These are phyloP conservation scores for Prunella fulvescens DNA, from an alignment of 2,113 vertebrate species.

Conservation along the genomic window DNA sequence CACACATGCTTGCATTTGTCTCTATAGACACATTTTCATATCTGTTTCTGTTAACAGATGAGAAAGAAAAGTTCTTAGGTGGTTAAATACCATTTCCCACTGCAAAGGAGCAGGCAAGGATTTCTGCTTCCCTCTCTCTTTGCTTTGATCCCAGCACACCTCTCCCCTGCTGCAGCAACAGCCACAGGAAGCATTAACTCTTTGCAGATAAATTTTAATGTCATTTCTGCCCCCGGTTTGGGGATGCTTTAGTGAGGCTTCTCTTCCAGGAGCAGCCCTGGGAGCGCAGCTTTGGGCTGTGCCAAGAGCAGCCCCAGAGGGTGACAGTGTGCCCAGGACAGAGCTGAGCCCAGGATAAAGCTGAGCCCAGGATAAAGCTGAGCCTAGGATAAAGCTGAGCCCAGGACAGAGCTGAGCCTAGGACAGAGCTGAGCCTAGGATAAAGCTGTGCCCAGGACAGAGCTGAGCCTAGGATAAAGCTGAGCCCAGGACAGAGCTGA, in stretches of 20 bases:
- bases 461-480: too few species aligned
- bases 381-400: too few species aligned
- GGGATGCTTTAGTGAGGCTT: not conserved
- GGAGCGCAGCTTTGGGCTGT: not conserved
- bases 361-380: not conserved
- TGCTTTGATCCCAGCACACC: not conserved
- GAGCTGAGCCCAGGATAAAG: not conserved
- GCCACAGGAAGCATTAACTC: not conserved
- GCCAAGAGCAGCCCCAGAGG: not conserved
- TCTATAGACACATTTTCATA: not conserved
- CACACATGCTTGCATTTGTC: not conserved
- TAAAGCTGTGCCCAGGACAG: too few species aligned
- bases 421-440: too few species aligned
- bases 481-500: not conserved
- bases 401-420: too few species aligned
- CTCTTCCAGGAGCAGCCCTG: accelerated
- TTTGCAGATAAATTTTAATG: not conserved
- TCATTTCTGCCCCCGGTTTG: not conserved
- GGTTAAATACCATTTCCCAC: not conserved
- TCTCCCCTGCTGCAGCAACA: not conserved
- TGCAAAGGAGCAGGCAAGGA: not conserved
- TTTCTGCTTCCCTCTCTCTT: not conserved
- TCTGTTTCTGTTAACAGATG: not conserved
- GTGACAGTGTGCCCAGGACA: not conserved
- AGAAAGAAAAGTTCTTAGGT: not conserved